Conservation (phyloP, 2,888 invertebrate genomes). For the Sympetrum striolatum region DNA sequence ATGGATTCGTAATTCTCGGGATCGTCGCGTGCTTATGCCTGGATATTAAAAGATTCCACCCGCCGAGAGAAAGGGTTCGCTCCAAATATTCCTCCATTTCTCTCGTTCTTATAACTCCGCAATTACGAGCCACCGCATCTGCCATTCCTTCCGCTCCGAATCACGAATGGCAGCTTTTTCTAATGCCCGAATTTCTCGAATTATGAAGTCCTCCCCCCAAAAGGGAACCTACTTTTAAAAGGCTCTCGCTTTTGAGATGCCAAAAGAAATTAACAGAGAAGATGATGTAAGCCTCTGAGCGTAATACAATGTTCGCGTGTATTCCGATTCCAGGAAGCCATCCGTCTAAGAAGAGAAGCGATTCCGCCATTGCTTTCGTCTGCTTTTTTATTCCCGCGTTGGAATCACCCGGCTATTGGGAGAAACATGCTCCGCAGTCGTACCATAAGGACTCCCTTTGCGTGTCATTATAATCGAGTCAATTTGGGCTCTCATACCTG, state of each 20-base stretch:
- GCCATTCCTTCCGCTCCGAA: neutral
- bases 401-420: neutral
- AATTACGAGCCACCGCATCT: neutral
- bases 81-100: neutral
- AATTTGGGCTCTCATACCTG: neutral
- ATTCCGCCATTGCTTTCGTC: neutral
- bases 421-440: neutral
- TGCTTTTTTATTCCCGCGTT: neutral
- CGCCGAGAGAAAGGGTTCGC: neutral
- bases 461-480: constrained; percentile 5
- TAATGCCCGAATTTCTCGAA: neutral
- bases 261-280: neutral
- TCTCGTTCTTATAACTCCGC: neutral
- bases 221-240: neutral
- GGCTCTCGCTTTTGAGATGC: neutral
- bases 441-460: neutral
- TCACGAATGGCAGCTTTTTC: constrained; percentile 1
- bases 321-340: neutral
- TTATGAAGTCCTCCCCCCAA: neutral
- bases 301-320: constrained; percentile 3
- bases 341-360: neutral
- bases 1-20: neutral
- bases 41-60: neutral
- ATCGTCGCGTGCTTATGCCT: constrained; percentile 2
- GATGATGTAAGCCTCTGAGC: neutral